Conservation (phyloP, 2,888 invertebrate species). For the Osmoderma eremita region DNA sequence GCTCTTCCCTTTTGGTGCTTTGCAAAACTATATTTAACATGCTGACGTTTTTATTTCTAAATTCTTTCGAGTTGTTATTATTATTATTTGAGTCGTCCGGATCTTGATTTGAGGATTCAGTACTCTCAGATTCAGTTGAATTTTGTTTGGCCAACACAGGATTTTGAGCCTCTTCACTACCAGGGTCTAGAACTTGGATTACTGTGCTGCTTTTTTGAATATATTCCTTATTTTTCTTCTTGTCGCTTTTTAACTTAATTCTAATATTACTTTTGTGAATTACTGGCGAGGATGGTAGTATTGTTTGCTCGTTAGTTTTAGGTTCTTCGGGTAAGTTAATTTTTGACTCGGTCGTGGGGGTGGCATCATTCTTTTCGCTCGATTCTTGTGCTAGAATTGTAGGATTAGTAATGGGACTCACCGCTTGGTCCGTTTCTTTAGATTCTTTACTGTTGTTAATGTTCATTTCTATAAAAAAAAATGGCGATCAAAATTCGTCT, state of each 20-base stretch:
- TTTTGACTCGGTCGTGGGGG: conserved; percentile 43
- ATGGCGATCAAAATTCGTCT: neutral
- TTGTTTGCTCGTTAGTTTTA: conserved; percentile 9
- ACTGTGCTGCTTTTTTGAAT: conserved; percentile 62
- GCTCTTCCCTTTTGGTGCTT: conserved; percentile 21
- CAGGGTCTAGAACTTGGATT: conserved; percentile 57
- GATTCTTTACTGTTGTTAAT: conserved; percentile 36
- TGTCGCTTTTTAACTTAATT: conserved; percentile 27
- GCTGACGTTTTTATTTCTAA: conserved; percentile 46
- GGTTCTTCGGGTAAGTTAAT: conserved; percentile 38
- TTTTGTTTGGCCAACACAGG: conserved; percentile 24
- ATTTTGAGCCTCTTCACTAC: conserved; percentile 23
- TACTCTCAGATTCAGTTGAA: conserved; percentile 39
- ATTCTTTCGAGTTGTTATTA: conserved; percentile 38
- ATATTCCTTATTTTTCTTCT: conserved; percentile 52
- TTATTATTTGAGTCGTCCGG: conserved; percentile 20
- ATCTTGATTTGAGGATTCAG: conserved; percentile 40
- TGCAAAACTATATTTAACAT: conserved; percentile 49
- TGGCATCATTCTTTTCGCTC: conserved; percentile 4
- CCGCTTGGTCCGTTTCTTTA: conserved; percentile 58
- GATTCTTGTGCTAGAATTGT: conserved; percentile 45
- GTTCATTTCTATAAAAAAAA: conserved; percentile 23
- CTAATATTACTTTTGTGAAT: conserved; percentile 38
- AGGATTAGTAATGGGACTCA: conserved; percentile 55
- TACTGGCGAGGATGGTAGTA: neutral